phyloP scores from a whole-genome alignment of 2,888 invertebrate species.

The Ochropleura leucogaster region DNA sequence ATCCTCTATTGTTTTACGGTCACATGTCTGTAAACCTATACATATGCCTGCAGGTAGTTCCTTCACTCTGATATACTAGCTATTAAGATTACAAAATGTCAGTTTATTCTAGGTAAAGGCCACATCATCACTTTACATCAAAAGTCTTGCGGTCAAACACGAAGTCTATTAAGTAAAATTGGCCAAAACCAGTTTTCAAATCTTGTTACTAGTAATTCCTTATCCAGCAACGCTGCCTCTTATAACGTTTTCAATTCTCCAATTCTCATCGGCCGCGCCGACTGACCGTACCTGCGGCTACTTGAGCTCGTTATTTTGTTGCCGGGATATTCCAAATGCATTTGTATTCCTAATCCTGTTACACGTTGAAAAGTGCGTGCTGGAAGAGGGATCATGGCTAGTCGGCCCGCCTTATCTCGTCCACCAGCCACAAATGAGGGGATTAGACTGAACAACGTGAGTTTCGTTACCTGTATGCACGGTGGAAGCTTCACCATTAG shows the following conservation, averaged over 20 bases:
- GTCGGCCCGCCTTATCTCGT: not conserved
- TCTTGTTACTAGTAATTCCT: no score
- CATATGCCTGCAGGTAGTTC: constrained; percentile 1
- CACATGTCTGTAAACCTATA: constrained; percentile 25
- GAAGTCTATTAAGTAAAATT: not conserved
- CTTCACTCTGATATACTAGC: not conserved
- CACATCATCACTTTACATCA: no score
- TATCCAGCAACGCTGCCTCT: not conserved
- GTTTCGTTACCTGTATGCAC: constrained; percentile 2
- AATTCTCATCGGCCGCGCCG: not conserved
- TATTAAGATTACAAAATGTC: not conserved
- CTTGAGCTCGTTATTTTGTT: constrained; percentile 8
- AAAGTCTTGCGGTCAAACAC: no score
- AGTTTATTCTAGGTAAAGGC: no score
- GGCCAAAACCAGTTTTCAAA: not conserved
- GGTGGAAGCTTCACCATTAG: constrained; percentile 8
- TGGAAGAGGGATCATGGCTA: not conserved
- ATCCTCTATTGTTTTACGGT: constrained; percentile 39
- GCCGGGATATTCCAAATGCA: not conserved
- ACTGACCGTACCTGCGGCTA: not conserved
- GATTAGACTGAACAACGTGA: constrained; percentile 27
- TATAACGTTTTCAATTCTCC: constrained; percentile 1
- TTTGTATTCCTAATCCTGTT: constrained; percentile 4
- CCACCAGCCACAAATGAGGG: constrained; percentile 3
- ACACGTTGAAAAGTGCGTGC: constrained; percentile 11